Conservation (phyloP, 2,888 invertebrate species). For the Anoncus sp. region DNA sequence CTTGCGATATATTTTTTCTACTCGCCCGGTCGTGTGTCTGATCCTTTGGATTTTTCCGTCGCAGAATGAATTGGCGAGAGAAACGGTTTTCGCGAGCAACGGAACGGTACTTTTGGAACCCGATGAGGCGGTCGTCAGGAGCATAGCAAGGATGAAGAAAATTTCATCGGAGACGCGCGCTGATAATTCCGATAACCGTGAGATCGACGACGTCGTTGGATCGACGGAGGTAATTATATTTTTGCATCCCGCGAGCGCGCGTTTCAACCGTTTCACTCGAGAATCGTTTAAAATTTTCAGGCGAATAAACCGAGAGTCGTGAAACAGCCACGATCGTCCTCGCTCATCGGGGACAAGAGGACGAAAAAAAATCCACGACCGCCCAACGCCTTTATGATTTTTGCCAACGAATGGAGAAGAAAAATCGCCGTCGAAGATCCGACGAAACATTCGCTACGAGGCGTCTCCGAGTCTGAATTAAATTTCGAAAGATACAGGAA, state of each 20-base stretch:
- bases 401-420: conserved; percentile 84
- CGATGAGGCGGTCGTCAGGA: conserved; percentile 37
- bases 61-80: conserved; percentile 68
- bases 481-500: too few species aligned
- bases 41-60: conserved; percentile 24
- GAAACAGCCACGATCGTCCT: conserved; percentile 34
- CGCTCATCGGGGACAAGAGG: conserved; percentile 33
- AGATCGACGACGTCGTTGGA: conserved; percentile 5
- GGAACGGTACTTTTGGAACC: conserved; percentile 56
- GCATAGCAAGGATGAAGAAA: neutral
- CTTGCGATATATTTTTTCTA: too few species aligned
- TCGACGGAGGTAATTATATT: conserved; percentile 19
- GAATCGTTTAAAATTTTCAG: conserved; percentile 31
- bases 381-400: conserved; percentile 85
- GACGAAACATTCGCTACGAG: conserved; percentile 9
- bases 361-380: conserved; percentile 81
- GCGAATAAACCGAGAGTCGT: conserved; percentile 38
- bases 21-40: too few species aligned
- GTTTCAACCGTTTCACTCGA: neutral
- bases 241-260: too few species aligned
- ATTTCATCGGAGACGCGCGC: neutral
- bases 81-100: conserved; percentile 66
- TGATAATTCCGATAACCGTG: conserved; percentile 9
- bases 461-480: too few species aligned
- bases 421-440: conserved; percentile 83